Conservation (phyloP, 2,888 invertebrate species). For the Campoletis raptor region DNA sequence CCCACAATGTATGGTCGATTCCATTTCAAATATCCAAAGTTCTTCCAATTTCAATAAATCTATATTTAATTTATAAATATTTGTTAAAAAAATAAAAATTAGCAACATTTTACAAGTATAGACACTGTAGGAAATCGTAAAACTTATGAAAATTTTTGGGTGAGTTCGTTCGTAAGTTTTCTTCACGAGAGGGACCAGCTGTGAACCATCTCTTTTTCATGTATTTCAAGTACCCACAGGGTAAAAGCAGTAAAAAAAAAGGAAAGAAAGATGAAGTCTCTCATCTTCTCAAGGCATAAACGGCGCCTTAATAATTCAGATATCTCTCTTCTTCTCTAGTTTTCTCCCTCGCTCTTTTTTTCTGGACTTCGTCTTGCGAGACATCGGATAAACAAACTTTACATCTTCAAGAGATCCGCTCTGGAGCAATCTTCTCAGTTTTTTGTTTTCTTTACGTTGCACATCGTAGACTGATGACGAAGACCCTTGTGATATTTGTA, state of each 20-base stretch:
- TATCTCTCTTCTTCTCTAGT: conserved; percentile 16
- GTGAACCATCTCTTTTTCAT: conserved; percentile 49
- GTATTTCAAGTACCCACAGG: conserved; percentile 54
- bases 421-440: conserved; percentile 23
- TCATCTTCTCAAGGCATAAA: conserved; percentile 50
- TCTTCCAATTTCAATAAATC: background rate
- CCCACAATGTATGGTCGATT: conserved; percentile 6
- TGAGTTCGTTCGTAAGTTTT: background rate
- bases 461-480: conserved; percentile 5
- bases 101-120: background rate
- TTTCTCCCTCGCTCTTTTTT: conserved; percentile 2
- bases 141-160: background rate
- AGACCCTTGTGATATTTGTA: background rate
- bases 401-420: conserved; percentile 33
- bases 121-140: background rate
- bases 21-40: background rate
- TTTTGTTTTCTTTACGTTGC: conserved; percentile 15
- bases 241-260: conserved; percentile 41
- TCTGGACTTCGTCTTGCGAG: conserved; percentile 39
- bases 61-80: too few relatives aligned
- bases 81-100: background rate
- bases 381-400: conserved; percentile 62
- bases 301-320: conserved; percentile 66
- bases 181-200: conserved; percentile 50
- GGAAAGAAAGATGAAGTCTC: conserved; percentile 37